Percentiles rank a stretch among this genome's conserved stretches.
phyloP scores from a whole-genome alignment of 2,113 vertebrate species.

The Chaenogobius annularis region DNA sequence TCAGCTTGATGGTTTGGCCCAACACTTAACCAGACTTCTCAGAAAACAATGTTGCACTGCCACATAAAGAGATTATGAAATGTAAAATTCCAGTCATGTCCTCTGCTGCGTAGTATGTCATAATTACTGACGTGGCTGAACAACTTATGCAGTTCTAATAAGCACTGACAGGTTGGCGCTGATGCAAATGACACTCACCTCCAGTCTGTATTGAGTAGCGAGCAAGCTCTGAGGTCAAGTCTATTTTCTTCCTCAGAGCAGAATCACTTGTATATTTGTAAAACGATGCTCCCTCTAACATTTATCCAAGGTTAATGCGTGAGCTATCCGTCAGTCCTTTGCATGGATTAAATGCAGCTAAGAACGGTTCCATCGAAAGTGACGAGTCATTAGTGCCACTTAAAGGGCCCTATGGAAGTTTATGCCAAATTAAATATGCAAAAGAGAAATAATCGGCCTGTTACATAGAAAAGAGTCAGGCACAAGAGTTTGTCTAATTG shows the following conservation, averaged over 20 bases:
- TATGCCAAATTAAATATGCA: constrained; percentile 9
- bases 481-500: background rate
- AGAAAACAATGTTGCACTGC: background rate
- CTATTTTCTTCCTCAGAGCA: constrained; percentile 21
- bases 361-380: background rate
- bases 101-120: background rate
- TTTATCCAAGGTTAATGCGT: constrained; percentile 2
- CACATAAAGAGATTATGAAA: background rate
- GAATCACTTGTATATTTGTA: background rate
- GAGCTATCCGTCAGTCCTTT: background rate
- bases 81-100: background rate
- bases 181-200: constrained; percentile 13
- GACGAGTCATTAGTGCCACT: constrained; percentile 5
- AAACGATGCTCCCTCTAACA: background rate
- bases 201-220: background rate
- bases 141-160: constrained; percentile 13
- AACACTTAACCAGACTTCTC: too few species aligned
- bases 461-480: background rate
- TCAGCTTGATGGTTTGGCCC: too few species aligned
- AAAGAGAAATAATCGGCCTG: background rate
- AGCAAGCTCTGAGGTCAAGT: constrained; percentile 18
- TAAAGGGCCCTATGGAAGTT: background rate
- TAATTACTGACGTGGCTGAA: constrained; percentile 12
- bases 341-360: constrained; percentile 1
- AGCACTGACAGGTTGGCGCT: constrained; percentile 9